A percentile compares a stretch with the other conserved stretches of the same genome.
phyloP scores from a whole-genome alignment of 2,113 vertebrate genomes.

The Neolamprologus sp. region DNA sequence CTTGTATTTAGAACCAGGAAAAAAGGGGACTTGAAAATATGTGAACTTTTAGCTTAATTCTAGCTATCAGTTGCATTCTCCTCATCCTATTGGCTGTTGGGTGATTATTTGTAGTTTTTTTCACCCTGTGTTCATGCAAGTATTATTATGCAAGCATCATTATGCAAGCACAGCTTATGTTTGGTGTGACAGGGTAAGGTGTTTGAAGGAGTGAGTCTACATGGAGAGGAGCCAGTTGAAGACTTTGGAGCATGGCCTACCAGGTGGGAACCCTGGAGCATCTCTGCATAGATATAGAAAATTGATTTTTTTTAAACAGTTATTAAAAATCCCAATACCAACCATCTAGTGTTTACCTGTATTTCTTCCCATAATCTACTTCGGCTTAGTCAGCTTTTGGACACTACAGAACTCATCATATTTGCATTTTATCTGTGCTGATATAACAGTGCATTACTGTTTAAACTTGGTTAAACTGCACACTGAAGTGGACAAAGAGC shows the following conservation, averaged over 20 bases:
- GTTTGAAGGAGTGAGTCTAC: not conserved
- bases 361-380: not conserved
- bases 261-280: not conserved
- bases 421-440: not conserved
- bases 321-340: not conserved
- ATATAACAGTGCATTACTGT: not conserved
- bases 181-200: not conserved
- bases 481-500: not conserved
- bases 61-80: not conserved
- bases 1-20: not conserved
- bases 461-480: not conserved
- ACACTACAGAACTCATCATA: not conserved
- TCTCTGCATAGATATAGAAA: not conserved
- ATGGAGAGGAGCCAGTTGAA: not conserved
- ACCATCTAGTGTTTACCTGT: not conserved
- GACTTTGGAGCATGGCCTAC: not conserved
- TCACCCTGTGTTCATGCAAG: not conserved
- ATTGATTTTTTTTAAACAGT: not conserved
- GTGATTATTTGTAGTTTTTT: not conserved
- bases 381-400: not conserved
- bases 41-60: not conserved
- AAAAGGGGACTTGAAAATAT: not conserved
- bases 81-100: not conserved
- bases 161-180: not conserved
- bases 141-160: not conserved